These are phyloP conservation scores for Diadema setosum DNA, from an alignment of 35 echinoderm and acorn worm genomes.

Conservation along the genomic window DNA sequence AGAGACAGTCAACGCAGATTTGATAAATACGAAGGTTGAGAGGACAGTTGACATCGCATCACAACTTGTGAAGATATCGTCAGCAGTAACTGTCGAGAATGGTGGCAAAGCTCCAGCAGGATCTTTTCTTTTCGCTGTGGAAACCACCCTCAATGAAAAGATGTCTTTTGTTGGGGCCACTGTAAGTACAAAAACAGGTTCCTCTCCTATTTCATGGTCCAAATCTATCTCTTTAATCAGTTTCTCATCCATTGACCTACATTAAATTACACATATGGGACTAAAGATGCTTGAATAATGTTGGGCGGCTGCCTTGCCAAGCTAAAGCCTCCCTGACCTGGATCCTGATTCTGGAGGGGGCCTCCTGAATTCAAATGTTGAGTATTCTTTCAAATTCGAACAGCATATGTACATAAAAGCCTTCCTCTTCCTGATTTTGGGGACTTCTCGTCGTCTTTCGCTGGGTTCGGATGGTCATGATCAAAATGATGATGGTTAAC, in stretches of 20 bases:
- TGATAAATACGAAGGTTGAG: conserved; percentile 81
- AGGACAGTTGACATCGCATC: conserved; percentile 80
- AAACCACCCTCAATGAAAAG: conserved; percentile 45
- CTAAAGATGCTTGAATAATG: neutral
- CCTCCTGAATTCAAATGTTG: no score
- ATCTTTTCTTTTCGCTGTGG: conserved; percentile 69
- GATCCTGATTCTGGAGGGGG: no score
- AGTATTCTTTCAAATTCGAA: no score
- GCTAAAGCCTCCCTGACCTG: no score
- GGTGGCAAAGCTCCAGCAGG: conserved; percentile 26
- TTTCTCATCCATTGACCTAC: neutral
- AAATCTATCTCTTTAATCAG: neutral
- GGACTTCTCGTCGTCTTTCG: no score
- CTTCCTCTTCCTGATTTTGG: no score
- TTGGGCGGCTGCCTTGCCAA: no score
- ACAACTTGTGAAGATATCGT: conserved; percentile 84
- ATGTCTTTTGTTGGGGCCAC: conserved; percentile 61
- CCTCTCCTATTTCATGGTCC: neutral
- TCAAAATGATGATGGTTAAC: no score
- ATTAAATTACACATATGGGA: neutral
- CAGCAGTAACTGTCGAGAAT: conserved; percentile 57
- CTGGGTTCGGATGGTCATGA: no score
- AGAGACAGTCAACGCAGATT: conserved; percentile 55
- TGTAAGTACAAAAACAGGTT: conserved; percentile 39
- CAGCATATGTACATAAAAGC: no score